phyloP scores from a whole-genome alignment of 1,140 invertebrate genomes.

The Drosophila kohkoa region DNA sequence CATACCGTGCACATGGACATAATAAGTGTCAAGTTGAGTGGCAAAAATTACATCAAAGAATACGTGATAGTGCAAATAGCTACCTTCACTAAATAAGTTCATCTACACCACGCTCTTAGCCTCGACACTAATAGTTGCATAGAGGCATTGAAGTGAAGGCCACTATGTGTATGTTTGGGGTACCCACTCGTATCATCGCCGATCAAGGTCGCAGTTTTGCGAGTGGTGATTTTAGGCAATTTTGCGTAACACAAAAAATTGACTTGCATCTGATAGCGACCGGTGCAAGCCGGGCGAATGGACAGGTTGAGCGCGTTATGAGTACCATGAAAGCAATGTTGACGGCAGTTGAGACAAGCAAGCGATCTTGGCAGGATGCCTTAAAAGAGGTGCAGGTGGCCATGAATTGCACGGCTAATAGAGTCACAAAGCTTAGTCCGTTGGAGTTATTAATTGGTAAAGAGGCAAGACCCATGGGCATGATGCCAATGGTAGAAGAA shows the following conservation, averaged over 20 bases:
- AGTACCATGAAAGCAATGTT: conserved; percentile 18
- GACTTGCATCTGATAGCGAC: conserved; percentile 10
- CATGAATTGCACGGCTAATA: not conserved
- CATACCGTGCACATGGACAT: conserved; percentile 1
- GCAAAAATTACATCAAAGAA: not conserved
- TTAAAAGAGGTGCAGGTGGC: not conserved
- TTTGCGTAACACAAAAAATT: conserved; percentile 5
- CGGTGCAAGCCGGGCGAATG: conserved; percentile 3
- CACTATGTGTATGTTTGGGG: conserved; percentile 15
- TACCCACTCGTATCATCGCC: conserved; percentile 10
- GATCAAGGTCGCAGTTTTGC: conserved; percentile 13
- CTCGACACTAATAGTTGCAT: not conserved
- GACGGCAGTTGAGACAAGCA: conserved; percentile 3
- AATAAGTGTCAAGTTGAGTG: not conserved
- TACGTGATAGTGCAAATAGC: too few relatives aligned
- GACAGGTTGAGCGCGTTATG: conserved; percentile 15
- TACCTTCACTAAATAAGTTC: not conserved
- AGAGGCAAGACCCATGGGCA: conserved; percentile 1
- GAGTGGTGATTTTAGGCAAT: conserved; percentile 3
- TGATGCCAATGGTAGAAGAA: conserved; percentile 1
- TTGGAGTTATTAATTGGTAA: conserved; percentile 12
- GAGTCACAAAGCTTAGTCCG: conserved; percentile 11
- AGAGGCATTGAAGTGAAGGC: conserved; percentile 13
- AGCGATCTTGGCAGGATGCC: conserved; percentile 12
- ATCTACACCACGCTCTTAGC: too few relatives aligned